Conservation (phyloP, 2,113 vertebrate species). For the Suncus etruscus region DNA sequence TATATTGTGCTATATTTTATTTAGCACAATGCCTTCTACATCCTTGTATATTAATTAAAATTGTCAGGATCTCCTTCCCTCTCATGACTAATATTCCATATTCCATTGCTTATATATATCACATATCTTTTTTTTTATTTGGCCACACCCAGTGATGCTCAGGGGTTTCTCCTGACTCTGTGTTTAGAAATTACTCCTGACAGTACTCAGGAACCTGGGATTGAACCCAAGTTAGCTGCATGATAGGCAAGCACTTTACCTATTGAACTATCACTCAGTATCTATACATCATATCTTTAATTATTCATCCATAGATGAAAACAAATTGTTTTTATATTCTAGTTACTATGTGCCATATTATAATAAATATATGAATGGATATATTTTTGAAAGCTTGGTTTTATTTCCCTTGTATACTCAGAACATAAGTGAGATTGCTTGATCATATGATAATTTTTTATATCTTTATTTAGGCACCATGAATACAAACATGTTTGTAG, state of each 20-base stretch:
- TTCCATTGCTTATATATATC: neutral
- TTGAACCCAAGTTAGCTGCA: no score
- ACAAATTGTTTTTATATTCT: neutral
- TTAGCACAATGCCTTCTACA: neutral
- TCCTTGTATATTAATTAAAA: neutral
- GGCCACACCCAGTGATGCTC: no score
- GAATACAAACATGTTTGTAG: no score
- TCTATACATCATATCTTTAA: neutral
- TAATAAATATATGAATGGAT: neutral
- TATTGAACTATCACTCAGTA: no score
- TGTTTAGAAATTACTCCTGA: no score
- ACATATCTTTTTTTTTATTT: neutral
- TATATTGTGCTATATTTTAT: neutral
- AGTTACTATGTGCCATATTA: neutral
- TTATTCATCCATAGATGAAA: neutral
- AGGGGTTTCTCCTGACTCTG: no score
- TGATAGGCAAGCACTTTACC: no score
- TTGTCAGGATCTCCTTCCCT: neutral
- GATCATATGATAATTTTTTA: neutral
- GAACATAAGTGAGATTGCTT: neutral
- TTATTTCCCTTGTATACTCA: neutral
- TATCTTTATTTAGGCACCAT: no score
- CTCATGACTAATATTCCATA: neutral
- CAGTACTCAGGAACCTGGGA: no score
- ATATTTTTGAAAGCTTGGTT: neutral